These are phyloP conservation scores for Drosophila subsilvestris DNA, from an alignment of 2,888 invertebrate species.

Conservation along the genomic window DNA sequence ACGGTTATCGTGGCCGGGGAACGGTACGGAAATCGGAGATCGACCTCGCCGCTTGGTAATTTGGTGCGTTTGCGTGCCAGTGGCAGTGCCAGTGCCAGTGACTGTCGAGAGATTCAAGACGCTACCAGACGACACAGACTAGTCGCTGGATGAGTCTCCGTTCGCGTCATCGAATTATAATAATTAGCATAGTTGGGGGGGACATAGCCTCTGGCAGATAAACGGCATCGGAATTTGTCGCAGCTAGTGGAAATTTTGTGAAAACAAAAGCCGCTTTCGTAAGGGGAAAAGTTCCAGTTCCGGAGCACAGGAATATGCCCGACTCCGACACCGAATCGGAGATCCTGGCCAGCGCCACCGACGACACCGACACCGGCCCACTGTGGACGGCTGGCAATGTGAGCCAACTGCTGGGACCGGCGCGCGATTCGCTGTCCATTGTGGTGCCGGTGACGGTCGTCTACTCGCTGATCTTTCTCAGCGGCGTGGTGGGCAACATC, in stretches of 20 bases:
- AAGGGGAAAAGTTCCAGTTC: slow-evolving; percentile 45
- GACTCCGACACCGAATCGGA: slow-evolving; percentile 26
- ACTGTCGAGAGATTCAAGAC: slow-evolving; percentile 31
- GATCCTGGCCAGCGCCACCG: slow-evolving; percentile 19
- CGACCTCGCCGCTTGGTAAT: slow-evolving; percentile 42
- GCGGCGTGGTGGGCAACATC: slow-evolving; percentile 92
- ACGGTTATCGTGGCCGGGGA: neutral
- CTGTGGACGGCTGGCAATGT: slow-evolving; percentile 27
- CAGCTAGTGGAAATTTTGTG: slow-evolving; percentile 70
- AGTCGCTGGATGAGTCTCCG: slow-evolving; percentile 24
- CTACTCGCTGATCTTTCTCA: slow-evolving; percentile 91
- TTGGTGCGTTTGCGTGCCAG: slow-evolving; percentile 71
- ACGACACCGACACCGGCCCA: neutral
- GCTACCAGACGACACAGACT: slow-evolving; percentile 3
- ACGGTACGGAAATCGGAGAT: slow-evolving; percentile 7
- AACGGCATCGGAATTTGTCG: slow-evolving; percentile 52
- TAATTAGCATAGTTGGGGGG: slow-evolving; percentile 73
- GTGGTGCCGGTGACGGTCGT: slow-evolving; percentile 90
- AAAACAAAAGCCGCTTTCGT: slow-evolving; percentile 45
- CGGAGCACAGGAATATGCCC: slow-evolving; percentile 2
- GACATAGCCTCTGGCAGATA: slow-evolving; percentile 49
- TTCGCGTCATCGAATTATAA: slow-evolving; percentile 75
- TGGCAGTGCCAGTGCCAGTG: slow-evolving; percentile 46
- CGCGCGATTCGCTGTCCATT: slow-evolving; percentile 88
- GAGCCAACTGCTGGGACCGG: slow-evolving; percentile 66